Base-by-base conservation (phyloP, 1,140 invertebrate species). In the Hestina assimilis region DNA sequence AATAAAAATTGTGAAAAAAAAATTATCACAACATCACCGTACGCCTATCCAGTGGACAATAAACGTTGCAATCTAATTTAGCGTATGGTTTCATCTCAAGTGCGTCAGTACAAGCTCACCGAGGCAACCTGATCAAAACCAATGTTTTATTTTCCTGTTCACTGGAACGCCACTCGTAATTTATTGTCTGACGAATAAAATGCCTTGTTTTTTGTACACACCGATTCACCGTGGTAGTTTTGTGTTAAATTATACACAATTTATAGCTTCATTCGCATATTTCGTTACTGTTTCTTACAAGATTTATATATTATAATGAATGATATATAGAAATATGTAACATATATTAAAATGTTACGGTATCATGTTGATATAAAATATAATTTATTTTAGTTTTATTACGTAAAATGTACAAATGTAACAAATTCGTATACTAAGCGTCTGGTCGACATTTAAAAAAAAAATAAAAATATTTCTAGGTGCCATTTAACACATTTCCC, bases 71-170 rank as follows among this genome's bases (percentile, higher is more conserved):
- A 12, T 14, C 33, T 50, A 50, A 50, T 38, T 50, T 2, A 40
- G 20, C 47, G 47, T 15, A 35, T 7, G 14, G n/a, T 9, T 9
- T 9, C 5, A 24, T 50, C 20, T 24, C 12, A 24, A 48, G 28
- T 42, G 28, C 41, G 23, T n/a, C 14, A 19, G 14, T 57, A 57
- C 35, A 35, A 40, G 28, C 26, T 20, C 28, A 21, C 38, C 33
- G 21, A 48, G 17, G 46, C 50, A 53, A 51, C 29, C 42, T 53
- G 42, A 23, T 14, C 21, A 26, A 28, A 53, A 41, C 42, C 48
- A 56, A 60, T 60, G 46, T 52, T 68, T 73, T 73, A 80, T 80
- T 80, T 78, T 80, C 77, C 75, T 78, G 77, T 61, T 80, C 75
- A 80, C 20, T 80, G 77, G 63, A 53, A 65, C 52, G 74, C 67